Percentiles rank a stretch among this genome's conserved stretches.
Conservation (phyloP, 2,797 vertebrate genomes). For the Xiphorhynchus erythropygius region DNA sequence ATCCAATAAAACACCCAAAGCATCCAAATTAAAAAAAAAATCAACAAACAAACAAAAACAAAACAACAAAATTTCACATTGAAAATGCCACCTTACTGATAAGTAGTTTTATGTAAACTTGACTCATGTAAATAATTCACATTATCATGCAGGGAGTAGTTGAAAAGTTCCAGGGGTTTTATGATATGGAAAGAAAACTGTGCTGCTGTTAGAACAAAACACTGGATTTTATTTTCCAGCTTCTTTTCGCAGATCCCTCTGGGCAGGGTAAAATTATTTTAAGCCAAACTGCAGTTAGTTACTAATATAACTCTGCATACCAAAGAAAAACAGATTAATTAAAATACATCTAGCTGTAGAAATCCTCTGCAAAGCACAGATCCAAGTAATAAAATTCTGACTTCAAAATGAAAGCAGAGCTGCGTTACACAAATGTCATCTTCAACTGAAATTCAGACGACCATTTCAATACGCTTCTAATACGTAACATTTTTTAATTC, state of each 20-base stretch:
- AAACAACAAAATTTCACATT: not conserved
- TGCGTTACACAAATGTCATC: not conserved
- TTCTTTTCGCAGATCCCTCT: not conserved
- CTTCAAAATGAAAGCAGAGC: not conserved
- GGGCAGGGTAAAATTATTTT: not conserved
- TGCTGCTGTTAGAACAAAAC: not conserved
- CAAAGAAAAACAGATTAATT: not conserved
- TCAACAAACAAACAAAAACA: too few species aligned
- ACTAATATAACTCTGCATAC: not conserved
- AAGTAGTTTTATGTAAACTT: not conserved
- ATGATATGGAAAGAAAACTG: not conserved
- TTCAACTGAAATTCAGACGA: not conserved
- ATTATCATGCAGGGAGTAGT: not conserved
- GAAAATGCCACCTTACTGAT: not conserved
- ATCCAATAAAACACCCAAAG: not conserved
- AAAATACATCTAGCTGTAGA: not conserved
- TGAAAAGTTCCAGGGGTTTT: not conserved
- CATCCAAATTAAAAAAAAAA: not conserved
- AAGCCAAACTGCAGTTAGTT: not conserved
- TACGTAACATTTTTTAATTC: not conserved
- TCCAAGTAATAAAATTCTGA: not conserved
- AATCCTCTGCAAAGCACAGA: not conserved
- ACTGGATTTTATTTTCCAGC: not conserved
- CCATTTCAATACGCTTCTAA: not conserved
- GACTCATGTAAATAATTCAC: not conserved